A percentile compares a stretch with the other conserved stretches of the same genome.
These are phyloP conservation scores for Heliconius erato DNA, from an alignment of 2,888 invertebrate genomes.

Conservation along the genomic window DNA sequence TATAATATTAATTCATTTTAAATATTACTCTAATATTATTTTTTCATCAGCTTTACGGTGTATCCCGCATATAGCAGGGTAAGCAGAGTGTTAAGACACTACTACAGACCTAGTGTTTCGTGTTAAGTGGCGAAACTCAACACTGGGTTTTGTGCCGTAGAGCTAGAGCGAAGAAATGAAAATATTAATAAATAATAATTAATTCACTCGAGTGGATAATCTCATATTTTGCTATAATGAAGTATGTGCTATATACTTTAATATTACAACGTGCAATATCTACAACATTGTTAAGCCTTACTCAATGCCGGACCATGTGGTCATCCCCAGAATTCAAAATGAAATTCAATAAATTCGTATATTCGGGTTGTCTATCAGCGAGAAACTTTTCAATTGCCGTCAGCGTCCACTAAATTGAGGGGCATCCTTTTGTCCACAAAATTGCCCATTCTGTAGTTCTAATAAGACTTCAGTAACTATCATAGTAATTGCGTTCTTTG, in stretches of 20 bases:
- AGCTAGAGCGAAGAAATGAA: too few relatives aligned
- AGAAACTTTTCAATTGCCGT: slow-evolving; percentile 82
- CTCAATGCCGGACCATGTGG: slow-evolving; percentile 77
- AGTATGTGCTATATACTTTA: neutral
- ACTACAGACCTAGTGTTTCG: too few relatives aligned
- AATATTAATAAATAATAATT: neutral
- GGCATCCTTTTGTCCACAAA: slow-evolving; percentile 82
- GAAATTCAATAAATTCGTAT: slow-evolving; percentile 82
- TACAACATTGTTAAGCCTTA: slow-evolving; percentile 68
- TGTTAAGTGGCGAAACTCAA: too few relatives aligned
- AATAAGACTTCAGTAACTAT: slow-evolving; percentile 81
- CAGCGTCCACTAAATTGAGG: slow-evolving; percentile 67
- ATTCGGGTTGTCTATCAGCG: slow-evolving; percentile 71
- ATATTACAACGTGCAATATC: slow-evolving; percentile 29
- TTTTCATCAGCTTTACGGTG: too few relatives aligned
- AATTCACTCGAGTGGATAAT: too few relatives aligned
- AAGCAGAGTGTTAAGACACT: too few relatives aligned
- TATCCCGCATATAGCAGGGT: too few relatives aligned
- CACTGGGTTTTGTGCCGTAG: too few relatives aligned
- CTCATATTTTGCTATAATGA: neutral
- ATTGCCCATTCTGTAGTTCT: slow-evolving; percentile 82
- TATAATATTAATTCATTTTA: too few relatives aligned
- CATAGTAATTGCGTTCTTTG: slow-evolving; percentile 79
- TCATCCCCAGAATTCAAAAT: slow-evolving; percentile 70
- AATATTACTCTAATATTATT: too few relatives aligned